Evolutionary conservation across 2,888 invertebrate genomes (phyloP).

Genomic region (Agonopterix alstromeriana): DNA sequence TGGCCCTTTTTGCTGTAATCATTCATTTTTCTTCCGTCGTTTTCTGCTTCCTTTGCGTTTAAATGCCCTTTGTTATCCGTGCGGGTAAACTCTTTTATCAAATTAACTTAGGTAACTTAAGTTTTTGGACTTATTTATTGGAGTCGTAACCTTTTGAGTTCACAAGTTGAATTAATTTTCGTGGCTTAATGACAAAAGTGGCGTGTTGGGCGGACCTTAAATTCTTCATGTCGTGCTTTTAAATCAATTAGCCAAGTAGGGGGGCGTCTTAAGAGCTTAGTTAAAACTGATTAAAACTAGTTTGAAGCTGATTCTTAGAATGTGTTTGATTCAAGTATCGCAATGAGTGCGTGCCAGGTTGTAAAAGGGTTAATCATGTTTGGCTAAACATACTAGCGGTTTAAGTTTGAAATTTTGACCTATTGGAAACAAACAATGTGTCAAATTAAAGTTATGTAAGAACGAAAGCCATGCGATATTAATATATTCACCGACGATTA

Average conservation of each 20-base stretch:
- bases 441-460: too few relatives aligned
- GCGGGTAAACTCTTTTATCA: constrained; percentile 51
- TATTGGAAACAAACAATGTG: too few relatives aligned
- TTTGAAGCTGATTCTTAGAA: background rate
- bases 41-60: constrained; percentile 69
- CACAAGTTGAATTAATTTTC: constrained; percentile 13
- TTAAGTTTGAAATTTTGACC: too few relatives aligned
- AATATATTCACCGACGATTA: too few relatives aligned
- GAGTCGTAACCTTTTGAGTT: constrained; percentile 9
- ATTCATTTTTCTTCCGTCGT: constrained; percentile 75
- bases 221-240: constrained; percentile 37
- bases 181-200: constrained; percentile 28
- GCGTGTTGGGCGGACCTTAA: constrained; percentile 41
- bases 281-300: constrained; percentile 19
- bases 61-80: constrained; percentile 60
- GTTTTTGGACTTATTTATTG: constrained; percentile 8
- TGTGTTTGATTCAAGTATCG: background rate
- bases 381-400: too few relatives aligned
- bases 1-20: constrained; percentile 75
- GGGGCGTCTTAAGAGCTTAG: constrained; percentile 38
- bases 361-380: too few relatives aligned
- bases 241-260: constrained; percentile 44
- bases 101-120: constrained; percentile 41
- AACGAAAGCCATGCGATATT: too few relatives aligned
- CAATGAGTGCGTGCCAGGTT: background rate